Percentiles rank a stretch among this genome's conserved stretches.
Evolutionary conservation across 2,113 vertebrate species (phyloP).

Genomic region (Oceanites oceanicus): DNA sequence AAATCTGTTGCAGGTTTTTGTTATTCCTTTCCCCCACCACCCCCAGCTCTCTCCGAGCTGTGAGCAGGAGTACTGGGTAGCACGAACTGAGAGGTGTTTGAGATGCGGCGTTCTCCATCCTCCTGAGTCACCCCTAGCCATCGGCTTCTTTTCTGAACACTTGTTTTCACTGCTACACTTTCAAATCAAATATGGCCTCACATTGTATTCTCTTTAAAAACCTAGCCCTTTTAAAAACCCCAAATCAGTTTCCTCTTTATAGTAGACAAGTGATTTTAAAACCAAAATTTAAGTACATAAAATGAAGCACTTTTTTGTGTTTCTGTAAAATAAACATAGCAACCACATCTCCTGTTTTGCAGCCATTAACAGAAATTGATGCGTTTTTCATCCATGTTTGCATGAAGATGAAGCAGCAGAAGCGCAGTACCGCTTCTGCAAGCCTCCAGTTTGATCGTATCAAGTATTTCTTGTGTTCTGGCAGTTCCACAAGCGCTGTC

Average conservation of each 20-base stretch:
- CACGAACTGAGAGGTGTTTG: constrained; percentile 16
- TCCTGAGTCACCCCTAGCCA: constrained; percentile 36
- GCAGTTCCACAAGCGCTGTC: not conserved
- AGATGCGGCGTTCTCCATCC: constrained; percentile 13
- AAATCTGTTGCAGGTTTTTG: constrained; percentile 33
- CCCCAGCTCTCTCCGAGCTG: constrained; percentile 34
- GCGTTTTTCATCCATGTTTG: not conserved
- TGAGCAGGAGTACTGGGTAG: constrained; percentile 19
- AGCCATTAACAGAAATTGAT: not conserved
- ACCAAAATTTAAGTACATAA: not conserved
- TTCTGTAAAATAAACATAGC: not conserved
- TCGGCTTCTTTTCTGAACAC: not conserved
- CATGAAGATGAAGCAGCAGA: not conserved
- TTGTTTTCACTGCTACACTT: constrained; percentile 16
- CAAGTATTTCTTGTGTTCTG: not conserved
- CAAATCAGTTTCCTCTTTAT: not conserved
- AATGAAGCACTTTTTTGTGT: not conserved
- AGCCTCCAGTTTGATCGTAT: not conserved
- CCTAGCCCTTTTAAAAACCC: not conserved
- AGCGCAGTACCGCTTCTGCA: fast-evolving
- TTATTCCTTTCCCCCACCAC: constrained; percentile 7
- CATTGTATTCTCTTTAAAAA: not conserved
- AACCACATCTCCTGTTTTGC: not conserved
- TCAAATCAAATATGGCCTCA: not conserved
- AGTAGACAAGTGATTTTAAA: not conserved